Conservation (phyloP, 2,113 vertebrate species). For the Gymnorhina tibicen region DNA sequence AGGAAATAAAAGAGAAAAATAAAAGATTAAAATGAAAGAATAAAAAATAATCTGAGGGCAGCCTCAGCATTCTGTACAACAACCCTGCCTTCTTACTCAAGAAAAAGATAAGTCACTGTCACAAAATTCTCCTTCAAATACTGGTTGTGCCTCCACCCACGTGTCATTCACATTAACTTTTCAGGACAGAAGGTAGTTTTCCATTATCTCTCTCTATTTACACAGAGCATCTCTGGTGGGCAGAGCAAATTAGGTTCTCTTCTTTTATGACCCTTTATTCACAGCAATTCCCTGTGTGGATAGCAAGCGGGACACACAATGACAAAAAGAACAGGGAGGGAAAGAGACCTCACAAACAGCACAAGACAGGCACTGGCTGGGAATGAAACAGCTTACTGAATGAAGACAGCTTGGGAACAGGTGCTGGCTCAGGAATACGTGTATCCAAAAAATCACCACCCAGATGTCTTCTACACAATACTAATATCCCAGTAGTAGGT, state of each 20-base stretch:
- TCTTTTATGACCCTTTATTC: slow-evolving; percentile 18
- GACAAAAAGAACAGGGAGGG: not conserved
- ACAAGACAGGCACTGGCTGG: not conserved
- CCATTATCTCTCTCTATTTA: slow-evolving; percentile 53
- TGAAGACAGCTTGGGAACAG: not conserved
- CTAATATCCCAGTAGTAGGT: not conserved
- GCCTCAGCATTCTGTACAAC: not conserved
- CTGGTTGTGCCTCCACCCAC: not conserved
- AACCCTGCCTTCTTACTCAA: not conserved
- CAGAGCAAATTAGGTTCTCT: slow-evolving; percentile 38
- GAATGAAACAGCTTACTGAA: not conserved
- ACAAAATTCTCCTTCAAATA: slow-evolving; percentile 17
- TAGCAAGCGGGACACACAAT: not conserved
- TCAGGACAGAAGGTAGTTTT: slow-evolving; percentile 31
- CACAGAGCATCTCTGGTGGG: slow-evolving; percentile 8
- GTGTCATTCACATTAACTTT: slow-evolving; percentile 27
- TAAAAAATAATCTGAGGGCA: not conserved
- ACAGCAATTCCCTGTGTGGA: slow-evolving; percentile 1
- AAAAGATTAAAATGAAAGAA: not conserved
- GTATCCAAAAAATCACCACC: not conserved
- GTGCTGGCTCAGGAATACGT: not conserved
- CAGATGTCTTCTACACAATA: not conserved
- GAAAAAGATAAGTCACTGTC: slow-evolving; percentile 21
- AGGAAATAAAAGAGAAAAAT: not conserved
- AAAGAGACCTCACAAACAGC: not conserved